These are phyloP conservation scores for Rhingia campestris DNA, from an alignment of 2,888 invertebrate genomes.

Conservation along the genomic window DNA sequence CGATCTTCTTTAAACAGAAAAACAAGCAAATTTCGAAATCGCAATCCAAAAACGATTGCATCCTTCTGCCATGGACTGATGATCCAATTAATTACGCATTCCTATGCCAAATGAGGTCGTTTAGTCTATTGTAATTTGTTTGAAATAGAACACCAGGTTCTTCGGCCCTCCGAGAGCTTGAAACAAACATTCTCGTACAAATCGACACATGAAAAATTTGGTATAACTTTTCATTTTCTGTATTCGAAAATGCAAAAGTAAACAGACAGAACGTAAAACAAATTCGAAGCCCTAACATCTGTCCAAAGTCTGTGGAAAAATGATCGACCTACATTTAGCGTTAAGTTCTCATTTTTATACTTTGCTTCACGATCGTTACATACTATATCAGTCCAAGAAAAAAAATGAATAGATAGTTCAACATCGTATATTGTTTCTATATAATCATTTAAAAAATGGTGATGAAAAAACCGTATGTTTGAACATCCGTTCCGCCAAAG, in stretches of 20 bases:
- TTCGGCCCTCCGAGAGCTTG: background rate
- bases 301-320: slow-evolving; percentile 52
- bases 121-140: slow-evolving; percentile 38
- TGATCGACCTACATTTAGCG: slow-evolving; percentile 55
- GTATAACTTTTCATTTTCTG: slow-evolving; percentile 31
- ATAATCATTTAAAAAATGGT: background rate
- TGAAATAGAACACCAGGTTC: slow-evolving; percentile 21
- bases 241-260: slow-evolving; percentile 13
- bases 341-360: slow-evolving; percentile 59
- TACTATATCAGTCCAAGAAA: slow-evolving; percentile 12
- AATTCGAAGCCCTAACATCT: slow-evolving; percentile 51
- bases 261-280: slow-evolving; percentile 24
- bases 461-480: slow-evolving; percentile 23
- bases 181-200: background rate
- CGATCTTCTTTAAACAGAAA: no score
- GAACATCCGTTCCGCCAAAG: slow-evolving; percentile 56
- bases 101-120: slow-evolving; percentile 46
- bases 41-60: background rate
- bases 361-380: slow-evolving; percentile 10
- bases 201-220: background rate
- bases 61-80: background rate
- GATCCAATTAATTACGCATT: slow-evolving; percentile 9
- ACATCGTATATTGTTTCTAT: background rate
- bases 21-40: no score
- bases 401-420: background rate